phyloP scores from a whole-genome alignment of 2,113 vertebrate genomes.

The Leucopsar rothschildi region DNA sequence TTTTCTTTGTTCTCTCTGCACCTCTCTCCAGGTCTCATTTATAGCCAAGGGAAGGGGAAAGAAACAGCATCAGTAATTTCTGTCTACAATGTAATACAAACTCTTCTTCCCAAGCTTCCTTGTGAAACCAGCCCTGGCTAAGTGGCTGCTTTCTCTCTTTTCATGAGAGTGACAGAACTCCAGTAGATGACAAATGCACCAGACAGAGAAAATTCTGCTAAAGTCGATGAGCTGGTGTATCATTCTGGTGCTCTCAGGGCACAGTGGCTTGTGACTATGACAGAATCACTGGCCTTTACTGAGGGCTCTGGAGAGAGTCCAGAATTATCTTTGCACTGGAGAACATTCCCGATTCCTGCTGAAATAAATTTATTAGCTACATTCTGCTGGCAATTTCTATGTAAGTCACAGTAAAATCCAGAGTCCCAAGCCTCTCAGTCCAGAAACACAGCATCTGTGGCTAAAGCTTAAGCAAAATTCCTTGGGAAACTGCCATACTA shows the following conservation, averaged over 20 bases:
- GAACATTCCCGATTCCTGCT: not conserved
- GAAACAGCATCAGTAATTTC: not conserved
- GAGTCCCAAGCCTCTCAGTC: not conserved
- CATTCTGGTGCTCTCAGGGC: not conserved
- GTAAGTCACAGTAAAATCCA: not conserved
- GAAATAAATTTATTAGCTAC: not conserved
- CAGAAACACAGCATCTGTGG: not conserved
- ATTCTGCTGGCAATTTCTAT: not conserved
- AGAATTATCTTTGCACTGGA: not conserved
- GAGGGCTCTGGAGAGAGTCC: not conserved
- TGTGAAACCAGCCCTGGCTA: not conserved
- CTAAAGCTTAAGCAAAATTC: not conserved
- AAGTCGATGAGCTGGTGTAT: not conserved
- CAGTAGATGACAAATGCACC: not conserved
- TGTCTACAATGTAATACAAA: not conserved
- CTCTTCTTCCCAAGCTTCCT: not conserved
- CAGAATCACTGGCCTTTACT: not conserved
- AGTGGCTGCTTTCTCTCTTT: not conserved
- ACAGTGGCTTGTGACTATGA: not conserved
- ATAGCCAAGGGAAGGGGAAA: not conserved
- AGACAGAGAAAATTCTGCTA: not conserved
- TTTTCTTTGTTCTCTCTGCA: not conserved
- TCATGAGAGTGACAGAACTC: not conserved
- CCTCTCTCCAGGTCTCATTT: not conserved
- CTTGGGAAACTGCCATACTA: not conserved